Conservation (phyloP, 1,140 invertebrate species). For the Gonatopus flavifemur region DNA sequence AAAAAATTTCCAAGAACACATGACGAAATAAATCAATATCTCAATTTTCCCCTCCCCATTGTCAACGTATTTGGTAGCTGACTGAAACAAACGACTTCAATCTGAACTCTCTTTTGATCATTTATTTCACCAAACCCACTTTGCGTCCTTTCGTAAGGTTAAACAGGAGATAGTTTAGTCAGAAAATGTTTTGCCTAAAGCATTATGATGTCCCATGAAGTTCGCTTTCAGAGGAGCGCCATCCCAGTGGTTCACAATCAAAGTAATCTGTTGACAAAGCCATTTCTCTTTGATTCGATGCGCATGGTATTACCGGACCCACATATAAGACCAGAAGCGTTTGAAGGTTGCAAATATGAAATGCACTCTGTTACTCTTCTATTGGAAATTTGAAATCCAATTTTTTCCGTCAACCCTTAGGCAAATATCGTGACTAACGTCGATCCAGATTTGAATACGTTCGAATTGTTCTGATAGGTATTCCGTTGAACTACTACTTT, state of each 20-base stretch:
- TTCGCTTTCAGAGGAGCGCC: no score
- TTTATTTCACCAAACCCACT: constrained; percentile 26
- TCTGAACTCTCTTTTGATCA: constrained; percentile 24
- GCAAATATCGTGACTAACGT: no score
- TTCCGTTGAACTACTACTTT: no score
- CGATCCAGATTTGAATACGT: no score
- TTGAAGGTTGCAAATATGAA: constrained; percentile 31
- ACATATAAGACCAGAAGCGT: constrained; percentile 22
- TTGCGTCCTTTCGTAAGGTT: constrained; percentile 17
- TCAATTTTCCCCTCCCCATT: no score
- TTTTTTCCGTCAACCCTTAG: constrained; percentile 19
- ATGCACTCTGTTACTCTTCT: constrained; percentile 36
- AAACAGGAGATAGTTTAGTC: no score
- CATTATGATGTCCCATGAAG: no score
- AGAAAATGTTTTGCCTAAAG: no score
- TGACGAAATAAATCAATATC: no score
- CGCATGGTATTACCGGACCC: constrained; percentile 35
- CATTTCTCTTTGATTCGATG: constrained; percentile 8
- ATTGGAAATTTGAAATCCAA: constrained; percentile 38
- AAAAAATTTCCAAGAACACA: no score
- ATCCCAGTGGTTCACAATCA: constrained; percentile 18
- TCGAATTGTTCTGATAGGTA: no score
- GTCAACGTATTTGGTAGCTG: no score
- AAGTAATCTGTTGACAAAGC: constrained; percentile 31
- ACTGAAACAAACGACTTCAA: constrained; percentile 8